Conservation (phyloP, 2,113 vertebrate species). For the Thomomys bottae region DNA sequence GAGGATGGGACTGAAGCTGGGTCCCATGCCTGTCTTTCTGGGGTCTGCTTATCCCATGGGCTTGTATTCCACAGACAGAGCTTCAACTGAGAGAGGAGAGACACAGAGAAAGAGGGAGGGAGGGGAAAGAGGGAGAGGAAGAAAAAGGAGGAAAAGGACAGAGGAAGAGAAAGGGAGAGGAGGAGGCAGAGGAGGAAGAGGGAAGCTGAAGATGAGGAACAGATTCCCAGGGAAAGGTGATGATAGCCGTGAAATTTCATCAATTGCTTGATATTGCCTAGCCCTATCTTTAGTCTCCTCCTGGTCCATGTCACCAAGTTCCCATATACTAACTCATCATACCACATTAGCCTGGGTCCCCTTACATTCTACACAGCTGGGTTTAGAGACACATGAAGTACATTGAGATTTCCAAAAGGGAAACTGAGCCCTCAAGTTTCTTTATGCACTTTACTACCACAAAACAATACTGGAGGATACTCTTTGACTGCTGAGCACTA, state of each 20-base stretch:
- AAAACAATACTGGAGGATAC: conserved; percentile 14
- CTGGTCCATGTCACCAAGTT: not conserved
- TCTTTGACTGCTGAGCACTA: not conserved
- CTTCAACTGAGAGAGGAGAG: not conserved
- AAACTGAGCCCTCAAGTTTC: not conserved
- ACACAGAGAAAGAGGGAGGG: not conserved
- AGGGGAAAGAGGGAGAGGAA: not conserved
- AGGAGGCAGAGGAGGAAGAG: not conserved
- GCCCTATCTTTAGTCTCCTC: not conserved
- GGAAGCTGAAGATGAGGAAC: not conserved
- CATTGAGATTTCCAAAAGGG: not conserved
- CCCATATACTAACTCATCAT: not conserved
- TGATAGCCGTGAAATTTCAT: not conserved
- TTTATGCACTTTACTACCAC: not conserved
- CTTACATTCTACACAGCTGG: not conserved
- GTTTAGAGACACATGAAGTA: not conserved
- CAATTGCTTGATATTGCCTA: not conserved
- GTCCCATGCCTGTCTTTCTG: not conserved
- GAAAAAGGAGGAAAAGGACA: not conserved
- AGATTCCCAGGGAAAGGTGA: not conserved
- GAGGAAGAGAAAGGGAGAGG: too few species aligned
- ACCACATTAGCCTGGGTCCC: not conserved
- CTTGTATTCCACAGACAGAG: not conserved
- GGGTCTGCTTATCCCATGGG: not conserved
- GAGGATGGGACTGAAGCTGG: too few species aligned